Base-by-base conservation (phyloP, 2,888 invertebrate genomes). In the Parapristionchus giblindavisi region DNA sequence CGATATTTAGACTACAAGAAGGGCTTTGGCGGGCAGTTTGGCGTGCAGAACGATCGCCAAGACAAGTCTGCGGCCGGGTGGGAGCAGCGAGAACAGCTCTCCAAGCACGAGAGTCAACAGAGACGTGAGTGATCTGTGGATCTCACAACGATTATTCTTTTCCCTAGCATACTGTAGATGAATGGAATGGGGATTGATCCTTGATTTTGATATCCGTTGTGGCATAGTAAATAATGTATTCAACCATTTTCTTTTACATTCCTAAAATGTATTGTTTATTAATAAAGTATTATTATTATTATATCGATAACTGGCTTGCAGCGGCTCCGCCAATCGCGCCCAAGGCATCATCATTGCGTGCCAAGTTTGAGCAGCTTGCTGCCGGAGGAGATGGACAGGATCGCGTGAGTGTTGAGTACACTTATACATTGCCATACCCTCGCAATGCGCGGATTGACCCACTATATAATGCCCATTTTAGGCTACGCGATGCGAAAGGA, bases 61-160 rank as follows among this genome's bases (percentile, higher is more conserved):
- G 85, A 85, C 75, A 85, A 83, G 87, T 85, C 85, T 1, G 95
- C 95, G 36, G 88, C 89, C 29, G 95, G 94, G 58, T 94, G 0
- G 92, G 88, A 88, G 88, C 93, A 95, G 87, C 90, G 92, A 56
- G 94, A 94, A 86, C 92, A 93, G 84, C 90, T 93, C 0, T 92
- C 92, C 75, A 92, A 93, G 85, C 95, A 95, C 85, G 92, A 93
- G 84, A 93, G 93, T 24, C 94, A 94, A 89, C 92, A 38, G 54
- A 56, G 52, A 68, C 52, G 68, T 68, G 8, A 34, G 68, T 68
- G 17, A 11, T 80, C 21, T 48, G 48, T 14, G 48, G n/a, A n/a
- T n/a, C n/a, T n/a, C n/a, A n/a, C n/a, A n/a, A n/a, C n/a, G n/a
- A n/a, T n/a, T n/a, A n/a, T n/a, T n/a, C n/a, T n/a, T n/a, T n/a